These are phyloP conservation scores for Microcebus murinus DNA, from an alignment of 2,113 vertebrate genomes.

Conservation along the genomic window DNA sequence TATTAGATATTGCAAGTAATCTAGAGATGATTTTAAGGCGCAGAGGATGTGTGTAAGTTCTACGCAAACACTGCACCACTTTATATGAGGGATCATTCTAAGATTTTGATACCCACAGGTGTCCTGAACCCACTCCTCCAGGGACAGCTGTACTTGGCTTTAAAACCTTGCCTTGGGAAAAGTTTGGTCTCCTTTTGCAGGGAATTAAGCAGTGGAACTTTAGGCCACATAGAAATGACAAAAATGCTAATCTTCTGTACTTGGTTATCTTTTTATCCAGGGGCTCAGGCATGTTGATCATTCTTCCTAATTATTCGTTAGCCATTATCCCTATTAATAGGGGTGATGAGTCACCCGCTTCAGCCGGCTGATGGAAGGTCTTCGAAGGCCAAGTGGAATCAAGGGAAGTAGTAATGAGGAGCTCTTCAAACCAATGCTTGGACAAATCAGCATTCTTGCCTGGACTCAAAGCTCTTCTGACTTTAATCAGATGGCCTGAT, in stretches of 20 bases:
- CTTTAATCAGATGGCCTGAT: not conserved
- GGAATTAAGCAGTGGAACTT: slow-evolving; percentile 30
- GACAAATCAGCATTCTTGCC: not conserved
- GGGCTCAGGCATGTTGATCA: not conserved
- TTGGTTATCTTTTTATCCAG: not conserved
- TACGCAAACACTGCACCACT: not conserved
- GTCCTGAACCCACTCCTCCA: not conserved
- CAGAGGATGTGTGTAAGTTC: not conserved
- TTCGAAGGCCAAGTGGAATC: not conserved
- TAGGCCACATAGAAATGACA: not conserved
- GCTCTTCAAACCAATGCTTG: not conserved
- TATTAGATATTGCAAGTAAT: not conserved
- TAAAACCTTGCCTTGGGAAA: slow-evolving; percentile 4
- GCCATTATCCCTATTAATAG: slow-evolving; percentile 10
- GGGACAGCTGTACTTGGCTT: not conserved
- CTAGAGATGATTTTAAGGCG: not conserved
- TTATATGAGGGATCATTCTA: not conserved
- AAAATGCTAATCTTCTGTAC: not conserved
- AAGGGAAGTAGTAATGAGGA: not conserved
- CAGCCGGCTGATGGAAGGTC: not conserved
- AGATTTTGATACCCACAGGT: not conserved
- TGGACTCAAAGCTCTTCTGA: slow-evolving; percentile 5
- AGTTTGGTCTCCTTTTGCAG: not conserved
- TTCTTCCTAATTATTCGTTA: slow-evolving; percentile 52
- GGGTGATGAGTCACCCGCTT: not conserved